Base-by-base conservation (phyloP, 2,888 invertebrate species). In the Ditula angustiorana region DNA sequence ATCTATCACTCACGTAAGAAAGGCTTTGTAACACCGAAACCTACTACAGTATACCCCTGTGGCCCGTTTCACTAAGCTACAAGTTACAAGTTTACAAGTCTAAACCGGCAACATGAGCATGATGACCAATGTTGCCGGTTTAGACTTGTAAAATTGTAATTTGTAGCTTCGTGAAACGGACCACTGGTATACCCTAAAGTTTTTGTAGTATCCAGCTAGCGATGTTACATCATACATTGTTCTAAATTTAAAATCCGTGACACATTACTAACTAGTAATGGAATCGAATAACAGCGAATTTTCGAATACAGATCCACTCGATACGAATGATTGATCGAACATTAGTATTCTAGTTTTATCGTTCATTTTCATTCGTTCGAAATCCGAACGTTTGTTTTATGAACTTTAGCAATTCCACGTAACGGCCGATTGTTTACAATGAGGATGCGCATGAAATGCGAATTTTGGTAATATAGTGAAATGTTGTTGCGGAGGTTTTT, bases 391-490 rank as follows among this genome's bases (percentile, higher is more conserved):
- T 26, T 61, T 61, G 61, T 61, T 55, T 56, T 55, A 55, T 16
- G 35, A 33, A 35, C 24, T 47, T 47, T 46, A 19, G 26, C 56
- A 13, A n/a, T 46, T 57, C n/a, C 53, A 33, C 33, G 49, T 16
- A 50, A 21, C 28, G n/a, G 21, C 7, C 19, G 13, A 5, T 47
- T 56, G 55, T 56, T 41, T 53, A 41, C 26, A 19, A n/a, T 10
- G 1, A 33, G 1, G 13, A 13, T n/a, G 21, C 35, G 28, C 26
- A 41, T 41, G 26, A 67, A 74, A 73, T 75, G 71, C 66, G 56
- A 69, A 63, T 56, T 33, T 4, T 1, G 11, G 16, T 13, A 1
- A 11, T 23, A 41, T 56, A 2, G 16, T 8, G 37, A 8, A 5
- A 8, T 30, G 30, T 30, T n/a, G n/a, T n/a, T n/a, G n/a, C n/a